phyloP scores from a whole-genome alignment of 2,888 invertebrate genomes.

The Apomyelois bistriatella region DNA sequence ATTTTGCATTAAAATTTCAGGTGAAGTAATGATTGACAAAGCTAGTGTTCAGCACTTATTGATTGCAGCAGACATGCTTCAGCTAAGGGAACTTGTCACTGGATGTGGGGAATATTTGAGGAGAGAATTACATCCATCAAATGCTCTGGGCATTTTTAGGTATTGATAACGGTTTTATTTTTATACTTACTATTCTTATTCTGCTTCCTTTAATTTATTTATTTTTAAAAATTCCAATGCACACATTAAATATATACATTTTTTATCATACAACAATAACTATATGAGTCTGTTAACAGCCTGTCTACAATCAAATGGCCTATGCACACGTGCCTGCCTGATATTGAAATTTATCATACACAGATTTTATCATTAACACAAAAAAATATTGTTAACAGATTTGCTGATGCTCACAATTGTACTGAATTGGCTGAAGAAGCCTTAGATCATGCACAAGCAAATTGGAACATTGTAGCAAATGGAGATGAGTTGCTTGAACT shows the following conservation, averaged over 20 bases:
- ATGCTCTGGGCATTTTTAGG: constrained; percentile 93
- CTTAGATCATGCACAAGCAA: constrained; percentile 89
- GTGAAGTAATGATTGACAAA: constrained; percentile 84
- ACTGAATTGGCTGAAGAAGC: constrained; percentile 87
- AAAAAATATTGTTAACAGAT: constrained; percentile 68
- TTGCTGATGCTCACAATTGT: constrained; percentile 94
- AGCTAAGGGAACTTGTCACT: constrained; percentile 87
- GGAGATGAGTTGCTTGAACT: constrained; percentile 93
- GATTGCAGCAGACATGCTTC: constrained; percentile 94
- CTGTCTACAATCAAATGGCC: no score
- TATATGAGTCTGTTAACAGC: no score
- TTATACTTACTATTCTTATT: no score
- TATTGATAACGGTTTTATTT: constrained; percentile 29
- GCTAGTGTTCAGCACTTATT: constrained; percentile 93
- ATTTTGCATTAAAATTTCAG: constrained; percentile 41
- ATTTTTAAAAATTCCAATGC: no score
- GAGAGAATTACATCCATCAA: constrained; percentile 90
- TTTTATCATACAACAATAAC: no score
- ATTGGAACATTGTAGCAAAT: constrained; percentile 87
- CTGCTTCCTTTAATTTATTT: no score
- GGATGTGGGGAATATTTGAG: constrained; percentile 92
- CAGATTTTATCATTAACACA: not conserved
- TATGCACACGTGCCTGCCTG: no score
- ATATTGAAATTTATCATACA: no score
- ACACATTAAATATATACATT: no score